phyloP scores from a whole-genome alignment of 2,113 vertebrate species.

The Varanus komodoensis region DNA sequence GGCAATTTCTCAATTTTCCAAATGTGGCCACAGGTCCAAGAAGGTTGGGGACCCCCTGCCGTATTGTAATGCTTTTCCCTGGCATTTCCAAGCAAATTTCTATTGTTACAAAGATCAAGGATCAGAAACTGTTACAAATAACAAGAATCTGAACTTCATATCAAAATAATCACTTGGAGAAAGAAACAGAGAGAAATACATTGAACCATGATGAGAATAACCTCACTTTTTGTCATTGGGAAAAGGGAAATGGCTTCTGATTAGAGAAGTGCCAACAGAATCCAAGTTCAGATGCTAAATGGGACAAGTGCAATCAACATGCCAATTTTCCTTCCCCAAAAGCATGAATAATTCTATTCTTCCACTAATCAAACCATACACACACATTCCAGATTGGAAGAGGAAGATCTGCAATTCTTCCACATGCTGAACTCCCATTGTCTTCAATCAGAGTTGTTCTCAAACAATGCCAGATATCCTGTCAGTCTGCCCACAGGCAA shows the following conservation, averaged over 20 bases:
- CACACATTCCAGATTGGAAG: conserved; percentile 24
- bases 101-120: not conserved
- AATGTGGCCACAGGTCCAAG: too few relatives aligned
- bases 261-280: conserved; percentile 32
- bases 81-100: conserved; percentile 32
- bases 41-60: too few relatives aligned
- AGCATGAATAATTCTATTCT: conserved; percentile 65
- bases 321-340: conserved; percentile 52
- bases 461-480: conserved; percentile 53
- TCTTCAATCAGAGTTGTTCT: conserved; percentile 41
- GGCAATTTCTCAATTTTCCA: too few relatives aligned
- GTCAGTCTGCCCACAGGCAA: conserved; percentile 33
- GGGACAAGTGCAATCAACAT: conserved; percentile 38
- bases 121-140: conserved; percentile 13
- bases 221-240: not conserved
- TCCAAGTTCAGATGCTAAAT: conserved; percentile 57
- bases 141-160: not conserved
- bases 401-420: conserved; percentile 41
- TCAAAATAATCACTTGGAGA: not conserved
- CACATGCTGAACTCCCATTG: conserved; percentile 39
- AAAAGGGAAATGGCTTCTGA: not conserved
- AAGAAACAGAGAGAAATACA: not conserved
- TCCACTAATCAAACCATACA: conserved; percentile 52
- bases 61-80: not conserved
- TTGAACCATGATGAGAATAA: conserved; percentile 43